phyloP scores from a whole-genome alignment of 2,113 vertebrate species.

The Coregonus clupeaformis region DNA sequence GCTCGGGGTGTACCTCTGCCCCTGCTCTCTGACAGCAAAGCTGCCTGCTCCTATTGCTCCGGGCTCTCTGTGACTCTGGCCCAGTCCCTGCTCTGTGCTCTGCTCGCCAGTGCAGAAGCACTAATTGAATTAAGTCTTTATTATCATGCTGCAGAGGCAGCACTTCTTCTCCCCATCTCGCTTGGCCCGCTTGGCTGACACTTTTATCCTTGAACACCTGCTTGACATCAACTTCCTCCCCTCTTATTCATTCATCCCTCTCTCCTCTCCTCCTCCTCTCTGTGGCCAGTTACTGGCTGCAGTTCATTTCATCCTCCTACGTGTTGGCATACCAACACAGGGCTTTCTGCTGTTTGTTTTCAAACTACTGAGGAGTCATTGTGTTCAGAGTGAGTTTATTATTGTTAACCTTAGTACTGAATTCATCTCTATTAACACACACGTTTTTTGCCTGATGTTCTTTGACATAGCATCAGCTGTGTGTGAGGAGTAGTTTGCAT shows the following conservation, averaged over 20 bases:
- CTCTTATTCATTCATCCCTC: slow-evolving; percentile 73
- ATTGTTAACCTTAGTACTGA: too few relatives aligned
- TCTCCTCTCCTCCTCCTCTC: slow-evolving; percentile 52
- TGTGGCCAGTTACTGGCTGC: slow-evolving; percentile 65
- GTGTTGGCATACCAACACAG: neutral
- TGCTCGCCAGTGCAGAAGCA: slow-evolving; percentile 75
- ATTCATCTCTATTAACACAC: too few relatives aligned
- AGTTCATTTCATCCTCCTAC: slow-evolving; percentile 41
- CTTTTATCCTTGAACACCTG: slow-evolving; percentile 82
- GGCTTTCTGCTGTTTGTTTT: neutral
- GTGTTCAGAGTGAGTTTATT: too few relatives aligned
- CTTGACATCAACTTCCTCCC: slow-evolving; percentile 78
- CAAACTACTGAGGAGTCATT: neutral
- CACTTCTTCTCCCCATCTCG: slow-evolving; percentile 64
- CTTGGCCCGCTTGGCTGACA: slow-evolving; percentile 76
- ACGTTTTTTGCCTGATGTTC: too few relatives aligned
- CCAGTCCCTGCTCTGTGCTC: slow-evolving; percentile 5
- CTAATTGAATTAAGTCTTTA: slow-evolving; percentile 82
- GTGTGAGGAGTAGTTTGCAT: too few relatives aligned
- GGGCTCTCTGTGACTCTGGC: too few relatives aligned
- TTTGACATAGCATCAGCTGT: too few relatives aligned
- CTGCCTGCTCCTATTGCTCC: too few relatives aligned
- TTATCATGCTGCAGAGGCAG: slow-evolving; percentile 79
- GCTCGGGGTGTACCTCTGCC: too few relatives aligned
- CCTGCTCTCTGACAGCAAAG: too few relatives aligned